Evolutionary conservation across 1,140 invertebrate genomes (phyloP), one percentile per base, ranked within the genome.

Genomic region (Aricia agestis): DNA sequence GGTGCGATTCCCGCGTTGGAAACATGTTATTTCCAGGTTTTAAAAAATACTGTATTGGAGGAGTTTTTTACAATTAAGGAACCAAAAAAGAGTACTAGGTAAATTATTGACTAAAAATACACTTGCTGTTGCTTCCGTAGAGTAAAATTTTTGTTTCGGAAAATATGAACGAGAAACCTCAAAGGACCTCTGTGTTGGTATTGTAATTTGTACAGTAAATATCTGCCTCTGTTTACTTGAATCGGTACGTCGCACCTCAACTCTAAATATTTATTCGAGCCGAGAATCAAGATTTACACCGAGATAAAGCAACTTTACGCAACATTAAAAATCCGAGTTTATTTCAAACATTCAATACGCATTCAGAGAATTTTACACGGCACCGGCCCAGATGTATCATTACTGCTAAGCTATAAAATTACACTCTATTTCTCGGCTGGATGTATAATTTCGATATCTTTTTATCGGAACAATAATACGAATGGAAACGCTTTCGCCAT

Each of bases 401-500:
- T 63, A 63, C 18, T 7, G 10, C 59, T 11, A 63, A 19, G 18
- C 18, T 25, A 63, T 63, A 63, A 63, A 63, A 63, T 63, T 63
- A 25, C 19, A 63, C 0, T 63, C 59, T 63, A 52, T 52, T 52
- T 63, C 19, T 18, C 59, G 19, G 18, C 59, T 63, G 17, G 52
- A 36, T 19, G 59, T 63, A 63, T 63, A 63, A 63, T 63, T 63
- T 63, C 59, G 18, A 63, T 63, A 63, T 63, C 59, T 63, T 63
- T 63, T 69, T 69, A 69, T 69, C 68, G 58, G 57, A 63, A 69
- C 59, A 69, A 69, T 69, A 69, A 69, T 69, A 61, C 59, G 59
- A 69, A 69, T 61, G 58, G 68, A 63, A 69, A 74, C 71, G 72
- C 71, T 71, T 72, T 72, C 69, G 72, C 71, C 71, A 72, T 76